Evolutionary conservation across 1,140 invertebrate species (phyloP), one percentile per base, ranked within the genome.

Genomic region (Cryptotermes secundus): DNA sequence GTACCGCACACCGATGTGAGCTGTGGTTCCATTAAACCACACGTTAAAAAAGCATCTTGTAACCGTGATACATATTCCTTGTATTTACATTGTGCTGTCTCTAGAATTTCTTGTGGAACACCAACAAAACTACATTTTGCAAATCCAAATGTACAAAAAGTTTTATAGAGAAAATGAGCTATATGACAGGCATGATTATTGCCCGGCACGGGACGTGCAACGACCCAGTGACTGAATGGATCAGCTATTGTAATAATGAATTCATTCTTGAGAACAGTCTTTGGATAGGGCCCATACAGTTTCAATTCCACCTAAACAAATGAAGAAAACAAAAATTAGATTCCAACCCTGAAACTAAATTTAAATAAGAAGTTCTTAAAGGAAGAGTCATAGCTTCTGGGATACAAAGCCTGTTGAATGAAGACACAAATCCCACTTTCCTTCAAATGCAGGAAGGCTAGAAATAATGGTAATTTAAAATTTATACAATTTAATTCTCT

Each of bases 121-220:
- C 86, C 86, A 34, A 87, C 86, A 49, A 88, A 85, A 38, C 83
- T 85, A 83, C 88, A 88, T 65, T 87, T 86, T 31, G 88, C 87
- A 85, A 89, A 88, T 19, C 88, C 88, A 83, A 87, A 88, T 31
- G 83, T 86, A 72, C 88, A 89, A 83, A 89, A 89, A n/a, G 86
- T 86, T 45, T 87, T 86, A 84, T 88, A 86, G 16, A 89, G 83
- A 83, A 89, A 88, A 59, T 87, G 85, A 36, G 88, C 85, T 9
- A 87, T 79, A 34, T 85, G 85, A 24, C 38, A 59, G 84, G 86
- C 82, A 38, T 82, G 83, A 79, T 86, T 85, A 83, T 84, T 84
- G 34, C 84, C 83, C n/a, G 87, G 82, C 34, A 86, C 82, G 3
- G 87, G 81, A 16, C 85, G 85, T 45, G 87, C 88, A 82, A 86